These are phyloP conservation scores for Entomobrya proxima DNA, from an alignment of 2,888 invertebrate species.

Conservation along the genomic window DNA sequence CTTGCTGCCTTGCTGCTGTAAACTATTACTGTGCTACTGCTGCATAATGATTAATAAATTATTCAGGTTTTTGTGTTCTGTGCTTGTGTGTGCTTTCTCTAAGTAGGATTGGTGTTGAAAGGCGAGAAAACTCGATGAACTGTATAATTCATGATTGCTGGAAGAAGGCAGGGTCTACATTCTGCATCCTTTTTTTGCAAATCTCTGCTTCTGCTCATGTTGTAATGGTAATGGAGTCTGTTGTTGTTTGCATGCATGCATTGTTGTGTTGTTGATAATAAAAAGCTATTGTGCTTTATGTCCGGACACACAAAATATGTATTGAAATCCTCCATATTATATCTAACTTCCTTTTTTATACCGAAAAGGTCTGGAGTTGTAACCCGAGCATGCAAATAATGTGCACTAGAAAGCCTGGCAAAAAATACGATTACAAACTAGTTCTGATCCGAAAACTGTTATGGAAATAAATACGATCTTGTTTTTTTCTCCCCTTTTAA, in stretches of 20 bases:
- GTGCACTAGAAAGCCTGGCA: too few species aligned
- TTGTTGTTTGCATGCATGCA: too few species aligned
- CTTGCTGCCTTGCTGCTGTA: too few species aligned
- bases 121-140: conserved; percentile 40
- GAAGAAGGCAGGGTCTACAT: not conserved
- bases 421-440: too few species aligned
- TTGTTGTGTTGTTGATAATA: too few species aligned
- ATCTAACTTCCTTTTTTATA: too few species aligned
- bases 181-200: not conserved
- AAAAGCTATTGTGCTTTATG: not conserved
- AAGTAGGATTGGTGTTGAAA: conserved; percentile 3
- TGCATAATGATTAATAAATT: conserved; percentile 56
- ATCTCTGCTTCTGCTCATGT: not conserved
- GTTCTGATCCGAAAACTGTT: too few species aligned
- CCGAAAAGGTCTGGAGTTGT: too few species aligned
- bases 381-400: too few species aligned
- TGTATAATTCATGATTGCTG: conserved; percentile 39
- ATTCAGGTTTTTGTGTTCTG: conserved; percentile 16
- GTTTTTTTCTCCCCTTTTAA: too few species aligned
- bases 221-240: too few species aligned
- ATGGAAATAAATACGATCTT: too few species aligned
- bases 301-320: not conserved
- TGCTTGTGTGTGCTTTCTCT: not conserved
- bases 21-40: not conserved
- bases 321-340: not conserved